These are phyloP conservation scores for Caenorhabditis becei DNA, from an alignment of 2,888 invertebrate species.

Conservation along the genomic window DNA sequence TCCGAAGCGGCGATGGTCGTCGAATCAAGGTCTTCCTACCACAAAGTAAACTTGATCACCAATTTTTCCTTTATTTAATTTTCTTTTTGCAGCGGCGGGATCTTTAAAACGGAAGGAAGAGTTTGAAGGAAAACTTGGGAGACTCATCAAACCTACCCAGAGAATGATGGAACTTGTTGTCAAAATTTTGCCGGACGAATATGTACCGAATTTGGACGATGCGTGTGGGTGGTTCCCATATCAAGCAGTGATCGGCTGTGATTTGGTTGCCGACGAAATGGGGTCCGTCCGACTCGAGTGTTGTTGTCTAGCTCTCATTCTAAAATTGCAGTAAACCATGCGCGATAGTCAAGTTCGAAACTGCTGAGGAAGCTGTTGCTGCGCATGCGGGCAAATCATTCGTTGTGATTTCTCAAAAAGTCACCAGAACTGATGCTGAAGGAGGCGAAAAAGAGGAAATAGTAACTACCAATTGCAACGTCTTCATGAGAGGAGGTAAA, in stretches of 20 bases:
- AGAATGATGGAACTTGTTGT: constrained; percentile 64
- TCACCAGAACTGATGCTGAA: constrained; percentile 4
- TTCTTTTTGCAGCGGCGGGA: constrained; percentile 26
- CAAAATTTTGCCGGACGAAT: constrained; percentile 59
- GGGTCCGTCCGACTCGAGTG: constrained; percentile 26
- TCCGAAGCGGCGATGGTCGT: constrained; percentile 63
- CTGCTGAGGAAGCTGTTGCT: constrained; percentile 62
- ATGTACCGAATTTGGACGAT: constrained; percentile 57
- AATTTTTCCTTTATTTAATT: neutral
- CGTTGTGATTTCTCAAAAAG: constrained; percentile 30
- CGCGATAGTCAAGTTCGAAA: constrained; percentile 66
- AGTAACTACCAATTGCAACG: constrained; percentile 48
- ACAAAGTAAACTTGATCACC: constrained; percentile 50
- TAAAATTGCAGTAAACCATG: constrained; percentile 49
- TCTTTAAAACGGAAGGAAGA: constrained; percentile 68
- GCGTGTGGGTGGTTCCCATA: constrained; percentile 64
- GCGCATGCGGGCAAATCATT: constrained; percentile 63
- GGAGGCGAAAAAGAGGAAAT: constrained; percentile 35
- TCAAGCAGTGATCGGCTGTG: constrained; percentile 54
- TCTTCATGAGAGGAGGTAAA: constrained; percentile 66
- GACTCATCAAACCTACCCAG: constrained; percentile 62
- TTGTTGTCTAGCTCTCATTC: neutral
- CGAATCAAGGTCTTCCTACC: constrained; percentile 69
- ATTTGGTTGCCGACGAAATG: constrained; percentile 55
- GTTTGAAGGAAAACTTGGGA: constrained; percentile 65